Evolutionary conservation across 2,888 invertebrate genomes (phyloP), one percentile per base, ranked within the genome.

Genomic region (Polydesmus complanatus): DNA sequence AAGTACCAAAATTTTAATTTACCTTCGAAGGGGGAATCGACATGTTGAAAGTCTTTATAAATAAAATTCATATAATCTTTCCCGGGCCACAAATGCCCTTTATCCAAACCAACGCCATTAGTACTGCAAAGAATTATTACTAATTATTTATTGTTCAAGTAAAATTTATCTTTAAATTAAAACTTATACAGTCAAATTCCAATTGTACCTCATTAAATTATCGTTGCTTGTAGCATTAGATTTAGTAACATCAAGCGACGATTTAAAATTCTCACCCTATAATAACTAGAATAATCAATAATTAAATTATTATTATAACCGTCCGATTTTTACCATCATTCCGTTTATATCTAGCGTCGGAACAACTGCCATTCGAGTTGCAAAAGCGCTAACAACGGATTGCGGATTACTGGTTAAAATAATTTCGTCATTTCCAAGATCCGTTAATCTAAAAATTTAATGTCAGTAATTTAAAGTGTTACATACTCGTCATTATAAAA

Each of bases 51-150:
- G 75, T 96, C 96, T 73, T 94, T 93, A 63, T 90, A 87, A 65
- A 96, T 95, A 72, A 95, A 95, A 76, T 96, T 96, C 0, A 86
- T 86, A 70, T 96, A 96, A 72, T 96, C 95, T 74, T 96, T 96
- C 62, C 95, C 95, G 56, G 92, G 83, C 95, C 95, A 96, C 60
- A 89, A 77, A 70, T 93, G 93, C 0, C 52, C 52, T 8, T 22
- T n/a, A n/a, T n/a, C n/a, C n/a, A n/a, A n/a, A n/a, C n/a, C n/a
- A n/a, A n/a, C n/a, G n/a, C n/a, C n/a, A n/a, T n/a, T n/a, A n/a
- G n/a, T n/a, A n/a, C n/a, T n/a, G n/a, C n/a, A n/a, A n/a, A n/a
- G n/a, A n/a, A n/a, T n/a, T n/a, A n/a, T n/a, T n/a, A n/a, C n/a
- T n/a, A n/a, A n/a, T n/a, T n/a, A n/a, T n/a, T n/a, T n/a, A n/a